phyloP scores from a whole-genome alignment of 2,797 vertebrate genomes.

The Hypotaenidia philippensis region DNA sequence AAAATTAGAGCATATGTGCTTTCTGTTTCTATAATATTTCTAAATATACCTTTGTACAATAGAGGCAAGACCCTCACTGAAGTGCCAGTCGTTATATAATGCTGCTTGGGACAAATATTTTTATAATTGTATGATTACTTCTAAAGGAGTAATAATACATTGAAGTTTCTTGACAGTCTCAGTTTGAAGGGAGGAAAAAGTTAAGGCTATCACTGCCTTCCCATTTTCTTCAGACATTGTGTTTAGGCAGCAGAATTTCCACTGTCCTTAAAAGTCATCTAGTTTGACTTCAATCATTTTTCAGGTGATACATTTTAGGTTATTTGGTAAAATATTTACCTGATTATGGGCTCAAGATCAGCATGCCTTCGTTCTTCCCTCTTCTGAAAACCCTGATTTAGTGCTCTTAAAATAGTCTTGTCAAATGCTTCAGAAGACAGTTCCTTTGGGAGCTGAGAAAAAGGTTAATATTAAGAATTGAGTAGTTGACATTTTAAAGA shows the following conservation, averaged over 20 bases:
- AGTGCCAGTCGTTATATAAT: not conserved
- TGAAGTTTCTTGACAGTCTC: not conserved
- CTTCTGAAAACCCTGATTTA: conserved; percentile 88
- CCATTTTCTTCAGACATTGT: not conserved
- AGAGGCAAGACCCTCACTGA: not conserved
- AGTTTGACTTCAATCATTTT: not conserved
- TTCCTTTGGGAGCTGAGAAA: conserved; percentile 91
- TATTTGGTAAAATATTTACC: conserved; percentile 75
- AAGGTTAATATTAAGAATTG: not conserved
- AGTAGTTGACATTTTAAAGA: conserved; percentile 3
- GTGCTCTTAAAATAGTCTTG: conserved; percentile 89
- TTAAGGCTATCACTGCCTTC: not conserved
- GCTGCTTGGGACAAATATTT: not conserved
- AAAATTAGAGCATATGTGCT: too few relatives aligned
- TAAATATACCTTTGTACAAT: not conserved
- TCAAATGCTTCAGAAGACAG: conserved; percentile 91
- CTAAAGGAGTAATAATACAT: not conserved
- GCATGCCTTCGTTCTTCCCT: conserved; percentile 83
- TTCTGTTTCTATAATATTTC: not conserved
- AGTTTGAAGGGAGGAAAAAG: not conserved
- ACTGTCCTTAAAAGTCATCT: not conserved
- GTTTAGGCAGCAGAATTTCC: not conserved
- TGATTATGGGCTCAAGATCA: conserved; percentile 89
- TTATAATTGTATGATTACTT: not conserved
- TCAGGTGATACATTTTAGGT: not conserved